These are phyloP conservation scores for Tetraodon nigroviridis DNA, from an alignment of 2,113 vertebrate species.

Conservation along the genomic window DNA sequence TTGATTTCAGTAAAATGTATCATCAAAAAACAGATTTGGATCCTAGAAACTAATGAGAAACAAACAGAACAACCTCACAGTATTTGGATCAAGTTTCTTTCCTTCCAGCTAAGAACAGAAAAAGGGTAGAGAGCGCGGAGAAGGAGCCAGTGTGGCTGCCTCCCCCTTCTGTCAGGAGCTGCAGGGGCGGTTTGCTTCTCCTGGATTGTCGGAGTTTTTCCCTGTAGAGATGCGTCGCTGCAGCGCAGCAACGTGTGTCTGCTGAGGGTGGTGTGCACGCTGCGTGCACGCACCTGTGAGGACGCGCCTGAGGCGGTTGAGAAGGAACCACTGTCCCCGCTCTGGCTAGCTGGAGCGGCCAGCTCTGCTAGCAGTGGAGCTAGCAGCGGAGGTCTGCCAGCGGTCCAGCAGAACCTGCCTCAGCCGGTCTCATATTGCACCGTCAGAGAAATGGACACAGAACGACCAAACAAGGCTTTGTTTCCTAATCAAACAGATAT, in stretches of 20 bases:
- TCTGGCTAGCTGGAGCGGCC: slow-evolving; percentile 68
- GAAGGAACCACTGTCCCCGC: slow-evolving; percentile 66
- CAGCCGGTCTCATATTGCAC: slow-evolving; percentile 76
- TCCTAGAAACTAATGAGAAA: slow-evolving; percentile 72
- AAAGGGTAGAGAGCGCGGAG: slow-evolving; percentile 38
- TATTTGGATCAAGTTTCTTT: slow-evolving; percentile 71
- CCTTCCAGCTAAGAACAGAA: slow-evolving; percentile 53
- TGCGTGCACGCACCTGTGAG: too few relatives aligned
- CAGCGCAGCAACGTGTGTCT: slow-evolving; percentile 75
- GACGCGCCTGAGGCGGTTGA: slow-evolving; percentile 44
- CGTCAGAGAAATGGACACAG: slow-evolving; percentile 78
- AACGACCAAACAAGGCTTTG: slow-evolving; percentile 73
- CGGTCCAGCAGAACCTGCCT: slow-evolving; percentile 44
- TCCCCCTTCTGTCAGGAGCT: too few relatives aligned
- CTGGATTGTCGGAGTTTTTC: slow-evolving; percentile 78
- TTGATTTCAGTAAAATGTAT: slow-evolving; percentile 57
- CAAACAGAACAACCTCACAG: slow-evolving; percentile 72
- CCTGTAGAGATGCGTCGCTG: slow-evolving; percentile 74
- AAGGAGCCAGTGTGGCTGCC: slow-evolving; percentile 57
- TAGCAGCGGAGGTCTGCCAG: too few relatives aligned
- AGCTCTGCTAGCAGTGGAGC: slow-evolving; percentile 54
- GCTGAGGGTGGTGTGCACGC: slow-evolving; percentile 46
- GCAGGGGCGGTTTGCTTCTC: slow-evolving; percentile 34
- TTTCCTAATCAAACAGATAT: slow-evolving; percentile 87
- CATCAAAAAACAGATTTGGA: slow-evolving; percentile 71